A percentile compares a stretch with the other conserved stretches of the same genome.
These are phyloP conservation scores for Phylloscopus trochilus DNA, from an alignment of 2,113 vertebrate genomes.

Conservation along the genomic window DNA sequence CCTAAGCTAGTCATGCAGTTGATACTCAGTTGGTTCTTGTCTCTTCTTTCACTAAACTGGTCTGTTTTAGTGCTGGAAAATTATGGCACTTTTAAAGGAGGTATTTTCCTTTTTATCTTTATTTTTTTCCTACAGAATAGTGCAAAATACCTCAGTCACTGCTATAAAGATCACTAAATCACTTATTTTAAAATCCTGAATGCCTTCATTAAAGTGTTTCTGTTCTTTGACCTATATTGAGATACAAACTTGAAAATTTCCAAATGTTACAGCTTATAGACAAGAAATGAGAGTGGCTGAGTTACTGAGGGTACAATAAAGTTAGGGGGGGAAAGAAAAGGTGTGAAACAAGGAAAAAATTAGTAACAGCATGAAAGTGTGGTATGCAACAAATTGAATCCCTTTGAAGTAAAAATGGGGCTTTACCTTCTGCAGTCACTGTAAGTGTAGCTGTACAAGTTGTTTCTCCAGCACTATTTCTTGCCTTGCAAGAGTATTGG, in stretches of 20 bases:
- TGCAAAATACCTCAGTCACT: constrained; percentile 20
- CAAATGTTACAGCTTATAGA: background rate
- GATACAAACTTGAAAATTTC: background rate
- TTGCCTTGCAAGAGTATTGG: constrained; percentile 87
- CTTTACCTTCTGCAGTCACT: constrained; percentile 81
- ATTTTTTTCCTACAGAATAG: background rate
- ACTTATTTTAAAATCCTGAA: background rate
- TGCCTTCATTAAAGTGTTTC: background rate
- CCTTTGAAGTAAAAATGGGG: constrained; percentile 59
- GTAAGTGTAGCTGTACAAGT: constrained; percentile 80
- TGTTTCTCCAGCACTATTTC: constrained; percentile 84
- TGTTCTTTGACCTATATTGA: background rate
- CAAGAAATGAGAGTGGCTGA: constrained; percentile 2
- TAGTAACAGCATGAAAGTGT: constrained; percentile 64
- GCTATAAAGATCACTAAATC: background rate
- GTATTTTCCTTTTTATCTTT: background rate
- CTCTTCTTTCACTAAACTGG: constrained; percentile 19
- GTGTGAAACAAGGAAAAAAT: constrained; percentile 46
- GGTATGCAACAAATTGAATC: constrained; percentile 65
- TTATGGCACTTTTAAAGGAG: background rate
- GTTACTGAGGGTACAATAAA: constrained; percentile 34
- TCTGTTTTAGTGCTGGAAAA: background rate
- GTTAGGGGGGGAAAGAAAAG: constrained; percentile 36
- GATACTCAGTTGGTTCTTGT: background rate
- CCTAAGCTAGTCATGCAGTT: constrained; percentile 33